phyloP scores from a whole-genome alignment of 1,140 invertebrate genomes.

The Drosophila navojoa region DNA sequence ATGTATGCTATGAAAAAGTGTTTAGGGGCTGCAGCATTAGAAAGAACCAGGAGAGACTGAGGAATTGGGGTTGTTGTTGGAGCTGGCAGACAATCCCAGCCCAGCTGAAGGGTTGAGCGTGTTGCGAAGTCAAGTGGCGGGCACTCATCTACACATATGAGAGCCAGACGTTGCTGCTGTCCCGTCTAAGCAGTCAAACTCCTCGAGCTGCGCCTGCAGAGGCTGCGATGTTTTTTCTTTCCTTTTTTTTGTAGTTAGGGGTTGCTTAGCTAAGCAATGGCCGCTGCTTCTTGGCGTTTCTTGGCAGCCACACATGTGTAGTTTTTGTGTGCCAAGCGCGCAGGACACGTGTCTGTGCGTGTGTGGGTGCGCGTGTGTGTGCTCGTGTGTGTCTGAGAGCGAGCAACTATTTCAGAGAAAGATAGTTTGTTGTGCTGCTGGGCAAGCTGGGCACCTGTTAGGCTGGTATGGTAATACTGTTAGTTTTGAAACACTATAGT shows the following conservation, averaged over 20 bases:
- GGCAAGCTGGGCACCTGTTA: conserved; percentile 67
- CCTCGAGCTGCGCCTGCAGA: not conserved
- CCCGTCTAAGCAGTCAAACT: not conserved
- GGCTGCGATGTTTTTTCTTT: too few relatives aligned
- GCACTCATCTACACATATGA: too few relatives aligned
- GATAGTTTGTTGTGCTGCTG: conserved; percentile 70
- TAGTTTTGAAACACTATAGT: conserved; percentile 84
- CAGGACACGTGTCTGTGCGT: conserved; percentile 66
- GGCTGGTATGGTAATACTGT: conserved; percentile 83
- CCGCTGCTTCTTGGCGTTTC: conserved; percentile 51
- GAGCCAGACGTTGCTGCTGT: too few relatives aligned
- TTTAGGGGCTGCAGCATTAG: not conserved
- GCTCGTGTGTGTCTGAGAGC: conserved; percentile 14
- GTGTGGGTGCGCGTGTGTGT: not conserved
- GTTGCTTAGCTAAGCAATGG: conserved; percentile 20
- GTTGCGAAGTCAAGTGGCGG: too few relatives aligned
- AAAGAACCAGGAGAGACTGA: not conserved
- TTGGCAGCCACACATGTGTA: conserved; percentile 76
- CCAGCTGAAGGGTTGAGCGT: too few relatives aligned
- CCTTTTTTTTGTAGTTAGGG: not conserved
- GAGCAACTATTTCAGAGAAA: conserved; percentile 64
- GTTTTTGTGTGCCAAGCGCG: conserved; percentile 75
- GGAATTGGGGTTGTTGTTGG: too few relatives aligned
- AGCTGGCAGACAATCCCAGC: too few relatives aligned
- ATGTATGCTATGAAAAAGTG: conserved; percentile 54